A percentile compares a stretch with the other conserved stretches of the same genome.
Conservation (phyloP, 2,797 vertebrate species). For the Calcarius lapponicus region DNA sequence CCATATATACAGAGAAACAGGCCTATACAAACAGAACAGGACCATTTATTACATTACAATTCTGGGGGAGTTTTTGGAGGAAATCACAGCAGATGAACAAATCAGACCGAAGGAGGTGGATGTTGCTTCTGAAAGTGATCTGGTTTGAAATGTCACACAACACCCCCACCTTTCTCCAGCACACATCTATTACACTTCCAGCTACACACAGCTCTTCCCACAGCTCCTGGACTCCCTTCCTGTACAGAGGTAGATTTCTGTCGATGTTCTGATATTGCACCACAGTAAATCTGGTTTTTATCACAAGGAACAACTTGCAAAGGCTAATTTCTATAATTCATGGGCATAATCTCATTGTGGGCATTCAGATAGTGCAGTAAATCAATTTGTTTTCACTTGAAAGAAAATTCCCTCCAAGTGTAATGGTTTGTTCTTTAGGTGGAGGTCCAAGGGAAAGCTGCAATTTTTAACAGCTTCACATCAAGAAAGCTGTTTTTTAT, state of each 20-base stretch:
- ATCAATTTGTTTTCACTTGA: neutral
- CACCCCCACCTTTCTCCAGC: neutral
- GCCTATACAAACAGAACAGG: constrained; percentile 41
- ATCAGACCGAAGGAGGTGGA: neutral
- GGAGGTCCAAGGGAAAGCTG: neutral
- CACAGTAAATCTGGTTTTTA: neutral
- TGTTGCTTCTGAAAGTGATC: neutral
- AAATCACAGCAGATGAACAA: neutral
- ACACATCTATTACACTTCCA: neutral
- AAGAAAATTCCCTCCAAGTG: neutral
- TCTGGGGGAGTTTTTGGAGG: neutral
- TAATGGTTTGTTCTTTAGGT: neutral
- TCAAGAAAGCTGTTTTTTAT: neutral
- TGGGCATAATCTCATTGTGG: neutral
- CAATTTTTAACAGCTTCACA: neutral
- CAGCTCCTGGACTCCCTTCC: neutral
- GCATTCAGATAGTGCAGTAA: neutral
- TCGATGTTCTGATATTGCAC: constrained; percentile 49
- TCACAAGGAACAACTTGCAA: neutral
- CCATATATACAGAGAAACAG: constrained; percentile 55
- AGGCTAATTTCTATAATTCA: neutral
- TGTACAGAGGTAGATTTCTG: constrained; percentile 55
- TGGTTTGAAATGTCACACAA: neutral
- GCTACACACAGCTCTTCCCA: neutral
- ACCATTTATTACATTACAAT: neutral